These are phyloP conservation scores for Drosophila rufa DNA, from an alignment of 1,140 invertebrate genomes.

Conservation along the genomic window DNA sequence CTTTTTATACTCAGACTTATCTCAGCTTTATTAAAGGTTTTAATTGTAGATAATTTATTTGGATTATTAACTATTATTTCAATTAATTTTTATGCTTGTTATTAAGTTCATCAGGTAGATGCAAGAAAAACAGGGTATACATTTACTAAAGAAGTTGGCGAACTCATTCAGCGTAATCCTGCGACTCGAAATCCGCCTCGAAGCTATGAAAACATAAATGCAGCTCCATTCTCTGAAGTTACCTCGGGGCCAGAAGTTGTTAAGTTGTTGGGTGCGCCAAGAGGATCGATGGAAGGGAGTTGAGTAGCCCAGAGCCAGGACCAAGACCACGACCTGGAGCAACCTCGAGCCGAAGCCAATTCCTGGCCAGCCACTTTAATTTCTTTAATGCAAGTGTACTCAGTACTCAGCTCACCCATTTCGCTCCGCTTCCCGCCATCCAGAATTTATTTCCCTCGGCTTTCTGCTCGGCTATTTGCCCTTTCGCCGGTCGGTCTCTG, in stretches of 20 bases:
- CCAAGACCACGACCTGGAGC: background rate
- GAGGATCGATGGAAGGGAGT: slow-evolving; percentile 28
- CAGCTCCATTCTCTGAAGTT: slow-evolving; percentile 5
- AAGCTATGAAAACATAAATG: slow-evolving; percentile 53
- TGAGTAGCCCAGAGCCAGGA: background rate
- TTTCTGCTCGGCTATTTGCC: slow-evolving; percentile 47
- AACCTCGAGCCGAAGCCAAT: background rate
- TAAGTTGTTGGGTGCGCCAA: slow-evolving; percentile 51
- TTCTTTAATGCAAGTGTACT: slow-evolving; percentile 51
- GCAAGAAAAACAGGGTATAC: slow-evolving; percentile 13
- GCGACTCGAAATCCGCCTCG: slow-evolving; percentile 21
- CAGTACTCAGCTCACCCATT: slow-evolving; percentile 32
- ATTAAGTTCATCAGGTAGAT: background rate
- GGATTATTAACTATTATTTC: background rate
- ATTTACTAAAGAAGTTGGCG: slow-evolving; percentile 12
- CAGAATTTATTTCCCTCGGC: slow-evolving; percentile 64
- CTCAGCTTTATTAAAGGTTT: background rate
- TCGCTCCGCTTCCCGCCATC: slow-evolving; percentile 40
- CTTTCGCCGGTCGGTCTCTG: slow-evolving; percentile 18
- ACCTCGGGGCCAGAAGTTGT: slow-evolving; percentile 34
- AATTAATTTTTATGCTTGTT: background rate
- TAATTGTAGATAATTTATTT: too few relatives aligned
- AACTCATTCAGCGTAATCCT: slow-evolving; percentile 16
- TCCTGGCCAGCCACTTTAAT: slow-evolving; percentile 40
- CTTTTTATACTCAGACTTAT: too few relatives aligned